Evolutionary conservation across 2,888 invertebrate species (phyloP), one percentile per base, ranked within the genome.

Genomic region (Noctua pronuba): DNA sequence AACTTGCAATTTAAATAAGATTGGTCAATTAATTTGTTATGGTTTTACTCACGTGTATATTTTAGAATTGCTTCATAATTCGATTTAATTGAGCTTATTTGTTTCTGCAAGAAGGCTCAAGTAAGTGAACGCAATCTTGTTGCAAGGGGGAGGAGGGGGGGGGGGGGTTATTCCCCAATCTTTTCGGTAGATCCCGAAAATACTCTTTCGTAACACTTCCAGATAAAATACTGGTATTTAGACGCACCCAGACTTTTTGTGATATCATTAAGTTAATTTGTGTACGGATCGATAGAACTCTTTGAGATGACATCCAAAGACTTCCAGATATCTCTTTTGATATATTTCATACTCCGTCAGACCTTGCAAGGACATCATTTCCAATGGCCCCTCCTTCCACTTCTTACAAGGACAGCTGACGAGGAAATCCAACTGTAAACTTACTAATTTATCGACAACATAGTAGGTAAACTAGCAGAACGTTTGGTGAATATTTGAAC

Each of bases 401-500:
- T 28, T 16, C 10, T 58, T 55, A 24, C 55, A 21, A 77, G 11
- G 38, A 35, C 31, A 71, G 11, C 49, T 68, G 64, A 65, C 44
- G 24, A 77, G 69, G 74, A 85, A 70, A 69, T 52, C 24, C 21
- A 35, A 8, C 46, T 11, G 18, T 31, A 49, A 65, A 52, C 8
- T 71, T 31, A 49, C 60, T 24, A 49, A 82, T 75, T 69, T 85
- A 64, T 70, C 46, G 13, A 62, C 16, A 73, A 64, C 52, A 24
- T 38, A 65, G 38, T 65, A 41, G 41, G 65, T 71, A 64, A 65
- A 65, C 74, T 70, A 69, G 44, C n/a, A 44, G 60, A 67, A 76
- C 67, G 73, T 73, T 68, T 52, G 18, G 58, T 70, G 79, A 73
- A 73, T 84, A 81, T 86, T 86, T 84, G 75, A 66, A 68, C 73